These are phyloP conservation scores for Falco berigora DNA, from an alignment of 2,797 vertebrate species.

Conservation along the genomic window DNA sequence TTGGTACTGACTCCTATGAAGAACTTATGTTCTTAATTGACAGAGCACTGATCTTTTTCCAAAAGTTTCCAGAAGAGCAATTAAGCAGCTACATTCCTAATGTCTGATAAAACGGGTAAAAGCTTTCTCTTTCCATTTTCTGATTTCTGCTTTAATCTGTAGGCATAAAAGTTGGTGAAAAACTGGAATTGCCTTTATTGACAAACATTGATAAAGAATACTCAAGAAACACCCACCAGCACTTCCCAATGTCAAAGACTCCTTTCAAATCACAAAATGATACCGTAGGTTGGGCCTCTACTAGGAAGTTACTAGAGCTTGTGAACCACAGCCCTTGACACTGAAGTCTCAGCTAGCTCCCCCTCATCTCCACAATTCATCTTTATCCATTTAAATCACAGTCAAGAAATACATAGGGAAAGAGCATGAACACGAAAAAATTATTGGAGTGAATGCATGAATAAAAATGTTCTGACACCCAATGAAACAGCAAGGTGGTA, in stretches of 20 bases:
- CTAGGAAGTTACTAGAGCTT: neutral
- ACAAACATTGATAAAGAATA: neutral
- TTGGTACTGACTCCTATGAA: neutral
- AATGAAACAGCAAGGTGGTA: neutral
- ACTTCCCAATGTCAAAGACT: neutral
- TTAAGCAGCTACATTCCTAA: neutral
- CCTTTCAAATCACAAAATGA: neutral
- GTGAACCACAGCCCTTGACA: neutral
- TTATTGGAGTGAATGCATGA: neutral
- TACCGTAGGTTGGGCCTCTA: neutral
- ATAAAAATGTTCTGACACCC: neutral
- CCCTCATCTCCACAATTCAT: neutral
- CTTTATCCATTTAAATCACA: neutral
- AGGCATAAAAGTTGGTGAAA: neutral
- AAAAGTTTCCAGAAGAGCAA: neutral
- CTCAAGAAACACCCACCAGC: neutral
- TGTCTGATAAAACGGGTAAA: neutral
- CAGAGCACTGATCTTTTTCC: neutral
- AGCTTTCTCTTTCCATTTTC: neutral
- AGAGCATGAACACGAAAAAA: neutral
- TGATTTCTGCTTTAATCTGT: neutral
- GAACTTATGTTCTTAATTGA: neutral
- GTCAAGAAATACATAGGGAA: neutral
- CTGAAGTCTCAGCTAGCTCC: neutral
- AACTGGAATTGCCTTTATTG: neutral